phyloP scores from a whole-genome alignment of 2,113 vertebrate genomes.

The Zosterops borbonicus region DNA sequence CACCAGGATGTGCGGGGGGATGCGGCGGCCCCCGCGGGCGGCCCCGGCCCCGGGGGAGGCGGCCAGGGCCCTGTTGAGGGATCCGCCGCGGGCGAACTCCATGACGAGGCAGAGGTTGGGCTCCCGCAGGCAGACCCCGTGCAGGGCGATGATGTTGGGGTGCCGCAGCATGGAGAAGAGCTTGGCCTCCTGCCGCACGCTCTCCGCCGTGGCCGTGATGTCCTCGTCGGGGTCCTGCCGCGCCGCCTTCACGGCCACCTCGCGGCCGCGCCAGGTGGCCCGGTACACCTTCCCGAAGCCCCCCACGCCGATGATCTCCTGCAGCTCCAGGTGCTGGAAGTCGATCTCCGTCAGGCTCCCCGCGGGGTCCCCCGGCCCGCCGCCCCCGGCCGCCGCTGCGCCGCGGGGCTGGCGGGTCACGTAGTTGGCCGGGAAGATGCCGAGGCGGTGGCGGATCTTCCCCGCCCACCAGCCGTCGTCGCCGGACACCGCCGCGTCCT shows the following conservation, averaged over 20 bases:
- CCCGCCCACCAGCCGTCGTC: conserved; percentile 98
- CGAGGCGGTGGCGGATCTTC: conserved; percentile 88
- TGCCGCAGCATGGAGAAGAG: conserved; percentile 91
- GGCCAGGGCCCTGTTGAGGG: conserved; percentile 86
- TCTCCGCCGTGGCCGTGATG: conserved; percentile 86
- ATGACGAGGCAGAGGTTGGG: conserved; percentile 94
- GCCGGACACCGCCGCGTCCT: conserved; percentile 91
- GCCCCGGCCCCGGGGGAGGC: conserved; percentile 23
- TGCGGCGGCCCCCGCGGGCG: conserved; percentile 75
- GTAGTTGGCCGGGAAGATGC: conserved; percentile 95
- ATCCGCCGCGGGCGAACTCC: conserved; percentile 91
- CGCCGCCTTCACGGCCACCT: conserved; percentile 93
- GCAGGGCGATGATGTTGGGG: conserved; percentile 89
- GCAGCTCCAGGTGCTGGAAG: conserved; percentile 84
- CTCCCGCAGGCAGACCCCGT: conserved; percentile 88
- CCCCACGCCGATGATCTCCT: conserved; percentile 93
- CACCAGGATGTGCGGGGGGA: conserved; percentile 90
- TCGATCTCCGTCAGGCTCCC: conserved; percentile 81
- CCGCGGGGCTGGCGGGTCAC: conserved; percentile 78
- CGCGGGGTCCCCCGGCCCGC: conserved; percentile 60
- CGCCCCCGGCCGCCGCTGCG: conserved; percentile 45
- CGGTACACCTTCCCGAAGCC: conserved; percentile 95
- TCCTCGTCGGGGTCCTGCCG: conserved; percentile 92
- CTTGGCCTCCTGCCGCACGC: conserved; percentile 88
- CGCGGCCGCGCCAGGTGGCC: conserved; percentile 88